Percentiles rank a stretch among this genome's conserved stretches.
Conservation (phyloP, 2,888 invertebrate genomes). For the Ectropis crepuscularia region DNA sequence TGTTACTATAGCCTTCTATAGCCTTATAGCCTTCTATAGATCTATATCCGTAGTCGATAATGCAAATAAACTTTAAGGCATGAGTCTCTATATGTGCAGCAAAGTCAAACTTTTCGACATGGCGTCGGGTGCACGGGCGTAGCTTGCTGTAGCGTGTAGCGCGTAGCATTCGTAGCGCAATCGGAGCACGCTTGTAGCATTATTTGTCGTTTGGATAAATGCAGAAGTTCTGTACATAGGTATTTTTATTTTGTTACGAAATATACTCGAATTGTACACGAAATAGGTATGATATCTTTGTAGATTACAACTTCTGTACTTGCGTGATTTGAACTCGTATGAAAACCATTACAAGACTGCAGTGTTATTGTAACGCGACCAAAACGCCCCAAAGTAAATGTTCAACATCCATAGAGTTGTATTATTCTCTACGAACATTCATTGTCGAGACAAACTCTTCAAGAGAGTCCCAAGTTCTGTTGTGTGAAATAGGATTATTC, state of each 20-base stretch:
- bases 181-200: background rate
- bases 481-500: no score
- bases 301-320: background rate
- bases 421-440: background rate
- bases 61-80: slow-evolving; percentile 19
- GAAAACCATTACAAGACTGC: no score
- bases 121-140: background rate
- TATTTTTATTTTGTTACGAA: no score
- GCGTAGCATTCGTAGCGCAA: background rate
- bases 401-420: no score
- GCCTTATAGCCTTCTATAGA: no score
- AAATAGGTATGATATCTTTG: no score
- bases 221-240: no score
- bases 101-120: background rate
- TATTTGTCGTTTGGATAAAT: background rate
- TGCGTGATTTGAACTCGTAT: background rate
- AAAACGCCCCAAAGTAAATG: no score
- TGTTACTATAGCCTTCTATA: background rate
- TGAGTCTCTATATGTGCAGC: background rate
- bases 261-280: no score
- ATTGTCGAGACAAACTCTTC: no score
- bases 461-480: no score
- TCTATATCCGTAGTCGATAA: background rate
- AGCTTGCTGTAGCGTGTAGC: background rate
- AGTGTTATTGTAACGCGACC: no score